Evolutionary conservation across 2,888 invertebrate species (phyloP).

Genomic region (Lasiommata megera): DNA sequence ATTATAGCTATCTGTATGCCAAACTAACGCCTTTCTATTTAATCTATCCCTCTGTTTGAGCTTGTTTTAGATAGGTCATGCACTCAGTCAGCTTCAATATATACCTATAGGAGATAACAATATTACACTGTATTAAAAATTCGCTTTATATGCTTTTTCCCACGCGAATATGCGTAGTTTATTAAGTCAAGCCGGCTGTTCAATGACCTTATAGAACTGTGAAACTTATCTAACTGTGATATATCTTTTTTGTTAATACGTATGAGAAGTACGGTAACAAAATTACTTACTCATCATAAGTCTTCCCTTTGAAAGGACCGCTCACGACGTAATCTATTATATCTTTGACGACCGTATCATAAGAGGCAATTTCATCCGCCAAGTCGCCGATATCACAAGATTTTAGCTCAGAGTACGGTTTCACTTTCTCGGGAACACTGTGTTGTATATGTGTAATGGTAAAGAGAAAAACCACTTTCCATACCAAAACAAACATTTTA

Average conservation of each 20-base stretch:
- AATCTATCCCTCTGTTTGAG: too few species aligned
- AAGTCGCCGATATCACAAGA: constrained; percentile 48
- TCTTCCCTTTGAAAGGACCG: constrained; percentile 80
- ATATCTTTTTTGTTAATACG: too few species aligned
- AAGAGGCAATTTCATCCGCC: constrained; percentile 81
- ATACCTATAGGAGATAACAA: too few species aligned
- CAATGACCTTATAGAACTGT: neutral
- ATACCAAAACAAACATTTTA: constrained; percentile 25
- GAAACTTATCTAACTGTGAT: neutral
- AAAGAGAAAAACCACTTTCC: constrained; percentile 25
- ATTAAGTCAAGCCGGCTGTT: too few species aligned
- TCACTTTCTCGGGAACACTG: constrained; percentile 35
- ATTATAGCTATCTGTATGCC: too few species aligned
- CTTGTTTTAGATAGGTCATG: too few species aligned
- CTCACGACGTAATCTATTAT: constrained; percentile 74
- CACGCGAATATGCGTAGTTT: too few species aligned
- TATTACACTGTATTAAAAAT: too few species aligned
- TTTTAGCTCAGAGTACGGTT: constrained; percentile 39
- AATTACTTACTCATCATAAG: constrained; percentile 76
- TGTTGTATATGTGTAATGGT: constrained; percentile 32
- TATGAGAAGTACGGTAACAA: constrained; percentile 11
- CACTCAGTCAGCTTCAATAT: too few species aligned
- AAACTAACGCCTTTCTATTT: too few species aligned
- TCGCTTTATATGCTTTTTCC: too few species aligned
- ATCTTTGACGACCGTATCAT: constrained; percentile 68